Evolutionary conservation across 2,113 vertebrate species (phyloP), one percentile per base, ranked within the genome.

Genomic region (Pavo muticus): DNA sequence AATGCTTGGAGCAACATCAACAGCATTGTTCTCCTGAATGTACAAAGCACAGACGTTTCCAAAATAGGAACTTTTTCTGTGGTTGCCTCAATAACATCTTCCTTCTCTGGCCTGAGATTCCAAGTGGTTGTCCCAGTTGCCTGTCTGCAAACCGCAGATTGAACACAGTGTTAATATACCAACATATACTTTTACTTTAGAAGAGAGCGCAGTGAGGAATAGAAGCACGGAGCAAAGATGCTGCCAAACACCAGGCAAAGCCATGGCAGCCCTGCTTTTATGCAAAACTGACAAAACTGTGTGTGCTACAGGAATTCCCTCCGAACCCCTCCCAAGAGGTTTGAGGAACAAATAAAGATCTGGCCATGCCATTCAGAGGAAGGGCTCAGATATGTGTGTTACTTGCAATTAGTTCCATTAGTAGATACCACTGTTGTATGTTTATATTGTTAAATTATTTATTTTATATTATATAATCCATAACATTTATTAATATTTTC

Each of bases 401-500:
- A n/a, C 3, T 0, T 35, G 16, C 9, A 80, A 19, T 21, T 45
- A 47, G 35, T 86, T 84, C 9, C 54, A 25, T 48, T 59, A 48
- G 50, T 54, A 47, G n/a, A 78, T 47, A 32, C 4, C 11, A 25
- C 13, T 70, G 39, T 10, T 2, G 1, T 57, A 32, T 72, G 19
- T 32, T 83, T 70, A 48, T 87, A 47, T 57, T 39, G 56, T 56
- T 74, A 27, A 47, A 71, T 54, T 78, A 81, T 67, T 35, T 61
- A 56, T 13, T 48, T 72, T 56, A 65, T 57, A 21, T 73, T 84
- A 70, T 23, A 42, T 63, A 67, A 82, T 81, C 91, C 56, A 45
- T 47, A 78, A 9, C 14, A 40, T 75, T 52, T 90, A 70, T 75
- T 88, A 78, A 82, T 82, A 88, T 74, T 78, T 74, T 78, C 70